phyloP scores from a whole-genome alignment of 2,888 invertebrate genomes.

The Melieria crassipennis region DNA sequence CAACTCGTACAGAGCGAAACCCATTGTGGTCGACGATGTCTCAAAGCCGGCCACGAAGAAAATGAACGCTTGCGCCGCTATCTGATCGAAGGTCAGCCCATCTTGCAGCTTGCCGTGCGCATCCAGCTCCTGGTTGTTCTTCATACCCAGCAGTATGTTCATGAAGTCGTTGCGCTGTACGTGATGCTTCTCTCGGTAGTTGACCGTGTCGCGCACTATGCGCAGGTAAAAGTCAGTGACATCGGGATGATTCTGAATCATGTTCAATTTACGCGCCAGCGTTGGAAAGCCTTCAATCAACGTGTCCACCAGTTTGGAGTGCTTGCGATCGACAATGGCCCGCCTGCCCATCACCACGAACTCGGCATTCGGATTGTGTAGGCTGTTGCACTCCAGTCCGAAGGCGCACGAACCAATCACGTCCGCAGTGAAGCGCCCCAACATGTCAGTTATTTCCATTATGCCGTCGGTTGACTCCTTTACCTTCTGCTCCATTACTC shows the following conservation, averaged over 20 bases:
- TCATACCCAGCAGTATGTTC: conserved; percentile 66
- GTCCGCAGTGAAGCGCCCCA: conserved; percentile 65
- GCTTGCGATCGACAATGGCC: conserved; percentile 39
- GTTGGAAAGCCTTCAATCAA: conserved; percentile 39
- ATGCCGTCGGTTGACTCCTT: conserved; percentile 18
- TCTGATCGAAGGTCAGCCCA: conserved; percentile 60
- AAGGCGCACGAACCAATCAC: conserved; percentile 66
- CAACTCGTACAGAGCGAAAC: conserved; percentile 67
- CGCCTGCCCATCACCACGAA: conserved; percentile 50
- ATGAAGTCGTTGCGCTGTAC: conserved; percentile 67
- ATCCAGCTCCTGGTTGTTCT: conserved; percentile 48
- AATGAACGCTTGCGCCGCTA: conserved; percentile 69
- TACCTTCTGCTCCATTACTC: conserved; percentile 30
- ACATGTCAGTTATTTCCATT: conserved; percentile 49
- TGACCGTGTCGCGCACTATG: conserved; percentile 61
- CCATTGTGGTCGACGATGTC: conserved; percentile 67
- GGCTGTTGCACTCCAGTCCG: conserved; percentile 64
- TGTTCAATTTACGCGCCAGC: conserved; percentile 41
- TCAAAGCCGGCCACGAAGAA: conserved; percentile 70
- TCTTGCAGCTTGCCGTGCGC: conserved; percentile 17
- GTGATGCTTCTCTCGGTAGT: conserved; percentile 57
- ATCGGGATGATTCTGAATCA: conserved; percentile 44
- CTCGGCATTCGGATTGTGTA: conserved; percentile 55
- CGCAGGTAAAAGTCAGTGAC: conserved; percentile 56
- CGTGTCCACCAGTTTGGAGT: conserved; percentile 27